Conservation (phyloP, 2,797 vertebrate genomes). For the Mastacembelus armatus region DNA sequence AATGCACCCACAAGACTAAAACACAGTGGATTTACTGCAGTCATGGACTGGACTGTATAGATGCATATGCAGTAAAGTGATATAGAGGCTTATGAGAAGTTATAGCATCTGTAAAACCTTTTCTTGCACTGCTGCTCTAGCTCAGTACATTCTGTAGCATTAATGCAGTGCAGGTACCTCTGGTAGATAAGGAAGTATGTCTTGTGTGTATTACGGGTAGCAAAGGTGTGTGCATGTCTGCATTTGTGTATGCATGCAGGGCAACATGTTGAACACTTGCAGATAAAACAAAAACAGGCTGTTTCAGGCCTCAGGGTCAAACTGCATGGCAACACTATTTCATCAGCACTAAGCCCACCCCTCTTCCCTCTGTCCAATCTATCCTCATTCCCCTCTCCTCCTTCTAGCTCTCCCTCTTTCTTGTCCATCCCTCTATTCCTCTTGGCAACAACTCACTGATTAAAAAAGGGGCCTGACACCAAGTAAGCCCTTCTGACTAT, state of each 20-base stretch:
- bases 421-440: slow-evolving; percentile 47
- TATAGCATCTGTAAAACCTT: slow-evolving; percentile 49
- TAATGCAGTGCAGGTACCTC: slow-evolving; percentile 60
- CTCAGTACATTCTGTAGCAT: slow-evolving; percentile 53
- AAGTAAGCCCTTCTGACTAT: slow-evolving; percentile 65
- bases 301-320: slow-evolving; percentile 64
- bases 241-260: slow-evolving; percentile 39
- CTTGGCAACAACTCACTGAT: slow-evolving; percentile 69
- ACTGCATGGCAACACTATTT: slow-evolving; percentile 64
- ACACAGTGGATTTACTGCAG: slow-evolving; percentile 45
- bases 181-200: slow-evolving; percentile 46
- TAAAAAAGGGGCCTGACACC: slow-evolving; percentile 69
- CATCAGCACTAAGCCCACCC: slow-evolving; percentile 62
- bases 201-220: slow-evolving; percentile 20
- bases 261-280: slow-evolving; percentile 9
- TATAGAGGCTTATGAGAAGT: slow-evolving; percentile 45
- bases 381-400: neutral
- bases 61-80: slow-evolving; percentile 20
- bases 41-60: slow-evolving; percentile 12
- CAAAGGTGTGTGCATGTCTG: slow-evolving; percentile 23
- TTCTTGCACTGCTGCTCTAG: slow-evolving; percentile 43
- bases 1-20: slow-evolving; percentile 31
- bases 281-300: slow-evolving; percentile 60
- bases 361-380: slow-evolving; percentile 29
- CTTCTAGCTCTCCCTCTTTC: slow-evolving; percentile 18